Base-by-base conservation (phyloP, 1,140 invertebrate species). In the Olivierus martensii region DNA sequence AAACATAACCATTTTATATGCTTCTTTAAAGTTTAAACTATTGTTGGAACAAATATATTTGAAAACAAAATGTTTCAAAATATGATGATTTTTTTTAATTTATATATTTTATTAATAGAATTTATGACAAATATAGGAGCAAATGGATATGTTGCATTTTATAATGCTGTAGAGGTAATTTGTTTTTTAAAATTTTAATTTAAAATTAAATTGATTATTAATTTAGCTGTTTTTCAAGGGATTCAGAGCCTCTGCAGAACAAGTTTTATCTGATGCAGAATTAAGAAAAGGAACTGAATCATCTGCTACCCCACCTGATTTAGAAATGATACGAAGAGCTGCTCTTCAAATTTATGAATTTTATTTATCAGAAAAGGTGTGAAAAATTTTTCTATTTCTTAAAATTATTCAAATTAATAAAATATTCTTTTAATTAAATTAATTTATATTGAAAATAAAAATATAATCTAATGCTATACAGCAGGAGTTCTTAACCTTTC, bases 311-410 rank as follows among this genome's bases (percentile, higher is more conserved):
- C 36, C 59, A 57, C 62, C 63, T 48, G 69, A 74, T 58, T 49
- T 75, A 47, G 76, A 83, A 59, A 80, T 77, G 59, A 71, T 87
- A 36, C 76, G 82, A 48, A 80, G 83, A 61, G 83, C 84, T 14
- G 85, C 85, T 15, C 66, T 75, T 12, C 83, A 81, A 62, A 86
- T 91, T 51, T 85, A 82, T 67, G 80, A 88, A 49, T 82, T 87
- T 60, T 89, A 88, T 70, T 69, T 89, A 3, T 79, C 82, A 43
- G 82, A 84, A 52, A 84, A 83, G 68, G 77, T 77, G n/a, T n/a
- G n/a, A n/a, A n/a, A n/a, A n/a, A n/a, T n/a, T n/a, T n/a, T n/a
- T n/a, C n/a, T n/a, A n/a, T n/a, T n/a, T n/a, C n/a, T n/a, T n/a
- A n/a, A n/a, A n/a, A n/a, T n/a, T n/a, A n/a, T n/a, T n/a, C n/a